Percentiles rank a stretch among this genome's conserved stretches.
Conservation (phyloP, 1,140 invertebrate species). For the Drosophila lowei region DNA sequence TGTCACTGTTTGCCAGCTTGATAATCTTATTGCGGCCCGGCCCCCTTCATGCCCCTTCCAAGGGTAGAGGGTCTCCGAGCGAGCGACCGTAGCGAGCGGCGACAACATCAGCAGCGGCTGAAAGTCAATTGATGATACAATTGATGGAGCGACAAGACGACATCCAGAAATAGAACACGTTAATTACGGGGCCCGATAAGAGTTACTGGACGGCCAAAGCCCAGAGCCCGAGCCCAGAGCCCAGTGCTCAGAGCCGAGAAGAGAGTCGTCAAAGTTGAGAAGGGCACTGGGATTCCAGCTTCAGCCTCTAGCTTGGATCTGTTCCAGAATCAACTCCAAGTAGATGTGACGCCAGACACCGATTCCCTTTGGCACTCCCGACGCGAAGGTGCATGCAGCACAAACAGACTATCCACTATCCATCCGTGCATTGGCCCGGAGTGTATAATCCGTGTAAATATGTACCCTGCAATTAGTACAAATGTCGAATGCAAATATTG, state of each 20-base stretch:
- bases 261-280: too few species aligned
- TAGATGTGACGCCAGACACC: too few species aligned
- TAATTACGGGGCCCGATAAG: slow-evolving; percentile 40
- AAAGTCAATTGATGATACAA: slow-evolving; percentile 67
- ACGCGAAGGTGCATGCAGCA: too few species aligned
- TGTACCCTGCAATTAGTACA: slow-evolving; percentile 59
- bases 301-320: too few species aligned
- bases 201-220: slow-evolving; percentile 15
- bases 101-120: slow-evolving; percentile 1
- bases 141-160: slow-evolving; percentile 59
- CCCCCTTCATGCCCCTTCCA: slow-evolving; percentile 3
- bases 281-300: too few species aligned
- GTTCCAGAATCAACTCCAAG: too few species aligned
- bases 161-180: slow-evolving; percentile 60
- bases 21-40: slow-evolving; percentile 47
- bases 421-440: not conserved
- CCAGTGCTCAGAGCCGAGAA: too few species aligned
- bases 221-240: too few species aligned
- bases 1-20: slow-evolving; percentile 56
- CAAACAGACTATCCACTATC: too few species aligned
- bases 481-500: slow-evolving; percentile 58
- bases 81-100: not conserved
- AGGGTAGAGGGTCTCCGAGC: not conserved
- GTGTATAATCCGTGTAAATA: slow-evolving; percentile 43
- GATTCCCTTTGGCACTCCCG: too few species aligned